phyloP scores from a whole-genome alignment of 2,888 invertebrate genomes.

The Archips crataeganus region DNA sequence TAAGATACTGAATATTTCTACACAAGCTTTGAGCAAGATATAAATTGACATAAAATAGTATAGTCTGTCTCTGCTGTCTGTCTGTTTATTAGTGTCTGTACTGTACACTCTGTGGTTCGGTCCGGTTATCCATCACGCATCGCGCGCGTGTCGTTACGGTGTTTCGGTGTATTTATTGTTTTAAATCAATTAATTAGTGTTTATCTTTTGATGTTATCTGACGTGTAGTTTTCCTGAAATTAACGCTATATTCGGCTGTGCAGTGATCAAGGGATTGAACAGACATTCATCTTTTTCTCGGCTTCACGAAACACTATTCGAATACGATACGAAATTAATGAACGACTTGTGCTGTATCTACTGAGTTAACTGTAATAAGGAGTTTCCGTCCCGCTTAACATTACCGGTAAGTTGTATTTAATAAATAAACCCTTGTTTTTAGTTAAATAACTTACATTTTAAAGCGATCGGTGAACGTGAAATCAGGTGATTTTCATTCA shows the following conservation, averaged over 20 bases:
- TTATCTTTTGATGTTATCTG: conserved; percentile 21
- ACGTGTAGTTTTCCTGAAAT: conserved; percentile 3
- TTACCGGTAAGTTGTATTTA: conserved; percentile 29
- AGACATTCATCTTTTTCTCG: conserved; percentile 1
- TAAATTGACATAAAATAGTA: too few species aligned
- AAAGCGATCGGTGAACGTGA: background rate
- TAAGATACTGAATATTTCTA: too few species aligned
- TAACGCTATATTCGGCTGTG: background rate
- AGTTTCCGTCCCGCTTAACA: conserved; percentile 29
- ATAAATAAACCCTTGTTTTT: background rate
- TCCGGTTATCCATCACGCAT: conserved; percentile 6
- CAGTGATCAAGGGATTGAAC: background rate
- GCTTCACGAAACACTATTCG: conserved; percentile 8
- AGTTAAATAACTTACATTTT: background rate
- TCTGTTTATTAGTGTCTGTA: too few species aligned
- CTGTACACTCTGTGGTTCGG: conserved; percentile 14
- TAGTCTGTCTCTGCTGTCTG: too few species aligned
- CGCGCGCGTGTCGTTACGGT: conserved; percentile 21
- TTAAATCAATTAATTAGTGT: conserved; percentile 24
- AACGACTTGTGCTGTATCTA: conserved; percentile 14
- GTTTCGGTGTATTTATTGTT: conserved; percentile 23
- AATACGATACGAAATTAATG: conserved; percentile 19
- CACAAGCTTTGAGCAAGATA: too few species aligned
- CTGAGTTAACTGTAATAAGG: conserved; percentile 28
- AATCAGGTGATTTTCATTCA: background rate